Evolutionary conservation across 2,888 invertebrate species (phyloP).

Genomic region (Clepsis dumicolana): DNA sequence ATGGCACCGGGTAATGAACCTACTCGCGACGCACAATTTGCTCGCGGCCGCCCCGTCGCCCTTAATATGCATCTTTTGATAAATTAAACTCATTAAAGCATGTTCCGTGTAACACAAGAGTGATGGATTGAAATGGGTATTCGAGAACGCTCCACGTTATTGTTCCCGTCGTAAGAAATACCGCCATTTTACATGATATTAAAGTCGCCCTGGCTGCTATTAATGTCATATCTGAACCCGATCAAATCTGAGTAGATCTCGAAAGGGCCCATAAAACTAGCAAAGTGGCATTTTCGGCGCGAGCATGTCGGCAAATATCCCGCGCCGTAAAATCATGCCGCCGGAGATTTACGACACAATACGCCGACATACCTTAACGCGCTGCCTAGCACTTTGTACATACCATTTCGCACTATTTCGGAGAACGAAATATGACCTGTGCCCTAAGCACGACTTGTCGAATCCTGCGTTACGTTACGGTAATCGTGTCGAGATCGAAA

Average conservation of each 20-base stretch:
- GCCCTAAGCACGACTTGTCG: too few species aligned
- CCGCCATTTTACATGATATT: neutral
- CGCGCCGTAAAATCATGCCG: conserved; percentile 11
- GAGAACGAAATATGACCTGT: conserved; percentile 14
- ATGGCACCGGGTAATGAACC: conserved; percentile 28
- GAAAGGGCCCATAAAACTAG: conserved; percentile 21
- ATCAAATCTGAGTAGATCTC: conserved; percentile 20
- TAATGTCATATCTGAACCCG: conserved; percentile 13
- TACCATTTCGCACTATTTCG: conserved; percentile 23
- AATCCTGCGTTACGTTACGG: too few species aligned
- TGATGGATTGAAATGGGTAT: conserved; percentile 3
- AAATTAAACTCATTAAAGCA: conserved; percentile 21
- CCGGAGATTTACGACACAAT: conserved; percentile 31
- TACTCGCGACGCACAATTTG: conserved; percentile 26
- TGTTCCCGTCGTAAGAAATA: neutral
- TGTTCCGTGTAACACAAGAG: neutral
- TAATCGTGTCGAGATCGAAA: too few species aligned
- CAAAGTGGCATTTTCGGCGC: conserved; percentile 14
- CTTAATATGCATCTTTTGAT: conserved; percentile 19
- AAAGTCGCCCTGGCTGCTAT: neutral
- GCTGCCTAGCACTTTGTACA: conserved; percentile 15
- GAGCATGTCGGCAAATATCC: neutral
- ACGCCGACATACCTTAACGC: neutral
- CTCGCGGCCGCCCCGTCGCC: neutral
- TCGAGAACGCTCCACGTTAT: neutral